Evolutionary conservation across 2,888 invertebrate genomes (phyloP).

Genomic region (Pycnomerus fuliginosus): DNA sequence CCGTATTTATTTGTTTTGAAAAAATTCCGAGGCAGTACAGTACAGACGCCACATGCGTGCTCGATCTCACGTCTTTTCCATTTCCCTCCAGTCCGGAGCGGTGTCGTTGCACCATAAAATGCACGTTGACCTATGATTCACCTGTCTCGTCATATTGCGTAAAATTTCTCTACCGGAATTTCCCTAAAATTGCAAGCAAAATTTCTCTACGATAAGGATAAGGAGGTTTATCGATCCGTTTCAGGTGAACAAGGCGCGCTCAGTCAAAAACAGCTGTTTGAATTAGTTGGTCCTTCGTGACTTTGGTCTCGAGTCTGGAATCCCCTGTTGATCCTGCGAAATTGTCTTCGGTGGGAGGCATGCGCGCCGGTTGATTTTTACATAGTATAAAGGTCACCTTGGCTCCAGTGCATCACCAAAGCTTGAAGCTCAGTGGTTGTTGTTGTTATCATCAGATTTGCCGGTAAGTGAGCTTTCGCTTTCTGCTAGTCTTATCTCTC

Average conservation of each 20-base stretch:
- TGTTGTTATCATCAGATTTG: conserved; percentile 1
- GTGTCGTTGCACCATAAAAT: conserved; percentile 4
- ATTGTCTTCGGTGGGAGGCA: conserved; percentile 11
- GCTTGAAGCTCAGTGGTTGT: conserved; percentile 14
- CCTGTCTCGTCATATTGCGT: not conserved
- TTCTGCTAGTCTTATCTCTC: conserved; percentile 31
- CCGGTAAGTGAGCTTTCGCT: conserved; percentile 5
- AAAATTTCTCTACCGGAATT: conserved; percentile 1
- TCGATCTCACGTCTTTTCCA: not conserved
- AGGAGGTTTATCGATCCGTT: not conserved
- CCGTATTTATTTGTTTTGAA: too few species aligned
- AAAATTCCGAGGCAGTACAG: too few species aligned
- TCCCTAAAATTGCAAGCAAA: not conserved
- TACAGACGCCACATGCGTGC: too few species aligned
- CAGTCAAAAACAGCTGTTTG: not conserved
- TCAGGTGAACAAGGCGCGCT: not conserved
- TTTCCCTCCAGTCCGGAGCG: not conserved
- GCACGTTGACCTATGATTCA: not conserved
- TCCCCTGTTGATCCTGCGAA: conserved; percentile 5
- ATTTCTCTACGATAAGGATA: not conserved
- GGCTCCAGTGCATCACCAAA: conserved; percentile 20
- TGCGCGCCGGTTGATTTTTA: conserved; percentile 18
- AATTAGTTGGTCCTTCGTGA: not conserved
- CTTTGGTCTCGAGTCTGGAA: not conserved
- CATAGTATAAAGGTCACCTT: conserved; percentile 27